phyloP scores from a whole-genome alignment of 2,888 invertebrate genomes.

The Agapostemon virescens region DNA sequence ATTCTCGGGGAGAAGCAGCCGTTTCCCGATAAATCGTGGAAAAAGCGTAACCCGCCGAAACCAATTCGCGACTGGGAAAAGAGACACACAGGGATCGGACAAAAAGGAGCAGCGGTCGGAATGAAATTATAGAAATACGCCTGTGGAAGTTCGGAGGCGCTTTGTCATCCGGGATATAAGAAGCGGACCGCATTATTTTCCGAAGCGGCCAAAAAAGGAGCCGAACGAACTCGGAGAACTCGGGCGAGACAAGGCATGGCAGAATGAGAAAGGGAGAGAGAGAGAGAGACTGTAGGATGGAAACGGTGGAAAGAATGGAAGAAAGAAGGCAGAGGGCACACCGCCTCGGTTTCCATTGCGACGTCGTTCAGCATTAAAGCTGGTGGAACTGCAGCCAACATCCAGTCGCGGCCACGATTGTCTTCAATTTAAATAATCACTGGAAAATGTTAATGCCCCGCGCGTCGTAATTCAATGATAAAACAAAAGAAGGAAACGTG shows the following conservation, averaged over 20 bases:
- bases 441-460: slow-evolving; percentile 75
- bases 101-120: neutral
- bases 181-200: slow-evolving; percentile 56
- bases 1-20: neutral
- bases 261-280: neutral
- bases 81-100: neutral
- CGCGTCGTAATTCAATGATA: slow-evolving; percentile 75
- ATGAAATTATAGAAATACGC: slow-evolving; percentile 50
- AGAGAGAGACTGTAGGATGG: neutral
- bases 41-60: slow-evolving; percentile 10
- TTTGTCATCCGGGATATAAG: slow-evolving; percentile 56
- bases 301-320: neutral
- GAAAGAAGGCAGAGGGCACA: slow-evolving; percentile 12
- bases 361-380: slow-evolving; percentile 59
- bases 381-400: slow-evolving; percentile 42
- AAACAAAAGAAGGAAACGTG: slow-evolving; percentile 71
- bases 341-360: slow-evolving; percentile 25
- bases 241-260: neutral
- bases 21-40: slow-evolving; percentile 41
- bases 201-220: slow-evolving; percentile 43
- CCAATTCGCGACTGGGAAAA: slow-evolving; percentile 15
- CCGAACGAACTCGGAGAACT: slow-evolving; percentile 15
- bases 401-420: slow-evolving; percentile 69
- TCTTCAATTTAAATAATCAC: slow-evolving; percentile 79
- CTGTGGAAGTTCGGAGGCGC: slow-evolving; percentile 28